Evolutionary conservation across 1,140 invertebrate species (phyloP), one percentile per base, ranked within the genome.

Genomic region (Laupala kohalensis): DNA sequence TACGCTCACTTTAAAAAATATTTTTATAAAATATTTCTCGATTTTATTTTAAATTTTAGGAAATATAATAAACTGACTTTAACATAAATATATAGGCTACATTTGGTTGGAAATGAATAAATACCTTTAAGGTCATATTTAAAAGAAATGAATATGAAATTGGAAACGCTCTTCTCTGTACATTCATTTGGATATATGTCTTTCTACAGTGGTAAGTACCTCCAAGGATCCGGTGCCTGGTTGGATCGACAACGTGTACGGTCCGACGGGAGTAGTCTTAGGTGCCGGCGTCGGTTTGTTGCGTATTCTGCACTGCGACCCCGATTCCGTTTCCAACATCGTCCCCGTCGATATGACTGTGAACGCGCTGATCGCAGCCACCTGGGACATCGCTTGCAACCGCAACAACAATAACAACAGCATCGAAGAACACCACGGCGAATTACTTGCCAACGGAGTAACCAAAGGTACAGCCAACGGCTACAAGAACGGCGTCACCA

Each of bases 221-320:
- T 78, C 78, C 37, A 74, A 75, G 24, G 81, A 83, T 69, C 82
- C 82, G 2, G 71, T 80, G 9, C 70, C 78, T 5, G 89, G 90
- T 9, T 94, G 91, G 91, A 87, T 91, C 64, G 90, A 93, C 77
- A 93, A 92, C 79, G 80, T 89, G 67, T 91, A 90, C 79, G 90
- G 90, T 30, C 87, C 90, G 26, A 90, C 88, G 69, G 91, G 86
- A 15, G 79, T 84, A 3, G 69, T 86, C 4, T 78, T 83, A 0
- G 86, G 84, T 5, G 81, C 78, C 63, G 88, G 87, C 28, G 85
- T 88, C 73, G 90, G 90, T 5, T 74, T 91, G 3, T 76, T 92
- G 26, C 81, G 87, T 71, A 84, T 84, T 13, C 78, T 89, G 74
- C 80, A 84, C 37, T 87, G 87, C 71, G 80, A 87, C 77, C 75